These are phyloP conservation scores for Rhingia campestris DNA, from an alignment of 2,888 invertebrate species.

Conservation along the genomic window DNA sequence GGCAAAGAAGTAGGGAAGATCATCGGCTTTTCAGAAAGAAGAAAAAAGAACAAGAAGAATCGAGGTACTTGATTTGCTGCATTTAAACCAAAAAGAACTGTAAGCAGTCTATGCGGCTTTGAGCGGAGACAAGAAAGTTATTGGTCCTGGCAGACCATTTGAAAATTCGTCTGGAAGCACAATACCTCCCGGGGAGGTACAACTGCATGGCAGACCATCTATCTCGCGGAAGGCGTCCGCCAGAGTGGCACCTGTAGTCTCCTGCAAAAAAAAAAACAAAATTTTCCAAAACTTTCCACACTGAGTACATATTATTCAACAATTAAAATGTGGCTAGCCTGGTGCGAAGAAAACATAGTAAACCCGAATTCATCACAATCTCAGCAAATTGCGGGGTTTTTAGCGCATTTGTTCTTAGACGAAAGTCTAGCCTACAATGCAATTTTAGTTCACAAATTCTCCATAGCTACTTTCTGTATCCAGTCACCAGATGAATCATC, in stretches of 20 bases:
- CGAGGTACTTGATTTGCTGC: too few species aligned
- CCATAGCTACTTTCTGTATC: constrained; percentile 30
- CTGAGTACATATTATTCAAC: constrained; percentile 36
- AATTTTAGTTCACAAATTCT: constrained; percentile 37
- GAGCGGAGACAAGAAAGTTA: constrained; percentile 16
- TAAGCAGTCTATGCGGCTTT: too few species aligned
- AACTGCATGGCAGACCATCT: constrained; percentile 39
- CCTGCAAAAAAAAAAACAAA: too few species aligned
- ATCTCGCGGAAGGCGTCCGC: constrained; percentile 28
- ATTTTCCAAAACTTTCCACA: too few species aligned
- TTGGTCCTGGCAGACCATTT: constrained; percentile 29
- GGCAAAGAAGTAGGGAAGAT: too few species aligned
- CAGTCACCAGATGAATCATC: constrained; percentile 5
- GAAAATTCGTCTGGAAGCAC: constrained; percentile 40
- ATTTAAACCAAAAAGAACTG: too few species aligned
- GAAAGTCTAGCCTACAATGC: constrained; percentile 36
- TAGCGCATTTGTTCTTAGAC: constrained; percentile 32
- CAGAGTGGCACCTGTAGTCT: constrained; percentile 34
- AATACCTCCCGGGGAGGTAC: constrained; percentile 49
- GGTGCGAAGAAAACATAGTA: constrained; percentile 15
- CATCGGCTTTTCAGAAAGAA: too few species aligned
- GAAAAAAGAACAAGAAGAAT: too few species aligned
- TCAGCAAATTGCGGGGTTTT: constrained; percentile 25
- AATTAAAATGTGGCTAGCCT: constrained; percentile 37
- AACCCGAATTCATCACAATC: constrained; percentile 8